These are phyloP conservation scores for Antheraea assamensis DNA, from an alignment of 2,888 invertebrate species.

Conservation along the genomic window DNA sequence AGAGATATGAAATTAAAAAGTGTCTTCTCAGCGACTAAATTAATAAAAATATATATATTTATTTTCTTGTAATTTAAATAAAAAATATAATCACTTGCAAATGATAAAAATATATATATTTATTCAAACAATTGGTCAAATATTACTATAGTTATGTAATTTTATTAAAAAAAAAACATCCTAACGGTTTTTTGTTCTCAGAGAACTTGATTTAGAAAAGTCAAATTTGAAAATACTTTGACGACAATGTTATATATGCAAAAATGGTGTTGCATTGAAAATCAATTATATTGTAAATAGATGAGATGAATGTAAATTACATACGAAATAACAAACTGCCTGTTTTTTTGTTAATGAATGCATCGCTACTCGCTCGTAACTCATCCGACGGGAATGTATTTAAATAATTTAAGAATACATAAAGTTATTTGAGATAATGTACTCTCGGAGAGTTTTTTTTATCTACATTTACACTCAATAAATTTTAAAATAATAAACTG, in stretches of 20 bases:
- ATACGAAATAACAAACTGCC: constrained; percentile 2
- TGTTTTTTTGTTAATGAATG: constrained; percentile 6
- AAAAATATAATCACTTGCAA: background rate
- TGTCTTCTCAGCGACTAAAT: background rate
- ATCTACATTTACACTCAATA: background rate
- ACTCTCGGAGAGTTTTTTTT: background rate
- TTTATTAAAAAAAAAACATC: background rate
- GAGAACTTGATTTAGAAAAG: background rate
- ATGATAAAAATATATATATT: background rate
- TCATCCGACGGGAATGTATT: constrained; percentile 10
- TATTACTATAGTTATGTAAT: background rate
- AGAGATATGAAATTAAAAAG: background rate
- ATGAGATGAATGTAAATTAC: constrained; percentile 4
- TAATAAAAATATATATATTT: background rate
- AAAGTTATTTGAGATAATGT: background rate
- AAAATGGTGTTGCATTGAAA: background rate
- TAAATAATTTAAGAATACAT: constrained; percentile 1
- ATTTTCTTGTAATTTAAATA: background rate
- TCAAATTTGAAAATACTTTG: background rate
- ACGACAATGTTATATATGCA: background rate
- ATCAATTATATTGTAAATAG: background rate
- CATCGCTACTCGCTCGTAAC: background rate
- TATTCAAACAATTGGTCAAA: too few relatives aligned
- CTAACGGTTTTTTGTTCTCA: background rate
- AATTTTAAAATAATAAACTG: background rate